Evolutionary conservation across 23 tunicate genomes (phyloP), one percentile per base, ranked within the genome.

Genomic region (Styela clava): DNA sequence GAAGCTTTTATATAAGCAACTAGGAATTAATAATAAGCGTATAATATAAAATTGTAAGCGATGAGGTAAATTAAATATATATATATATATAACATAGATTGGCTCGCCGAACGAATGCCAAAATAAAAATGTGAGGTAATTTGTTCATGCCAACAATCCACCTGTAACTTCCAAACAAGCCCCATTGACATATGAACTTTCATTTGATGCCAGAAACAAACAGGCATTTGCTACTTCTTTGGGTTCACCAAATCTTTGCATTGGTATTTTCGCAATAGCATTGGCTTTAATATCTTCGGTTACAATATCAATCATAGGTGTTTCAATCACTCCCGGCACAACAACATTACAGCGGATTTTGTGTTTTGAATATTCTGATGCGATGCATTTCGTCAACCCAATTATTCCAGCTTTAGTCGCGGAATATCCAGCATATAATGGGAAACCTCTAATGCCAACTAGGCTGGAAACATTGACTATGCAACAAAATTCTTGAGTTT

Each of bases 331-430:
- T 18, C 77, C 77, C 16, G 77, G 77, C 34, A 28, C 18, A 29
- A 71, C 77, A 3, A 34, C 77, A 33, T 71, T 71, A 16, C 77
- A 71, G 34, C 77, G 77, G 7, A 71, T 34, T 26, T 31, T 71
- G 36, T 18, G 77, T 3, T 28, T 71, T 52, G 83, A 85, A 77
- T 83, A 34, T 76, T 91, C 97, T 1, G 52, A 34, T 32, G 91
- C 97, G 61, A 83, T 74, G 16, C 85, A 33, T 83, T 86, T 86
- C 24, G 97, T 86, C 69, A 91, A 86, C 1, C 83, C 88, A 29
- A 86, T 83, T 24, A 91, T 91, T 27, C 91, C 91, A 2, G 91
- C 88, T 83, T 91, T 91, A 9, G 97, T 82, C 29, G 97, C 91
- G n/a, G 91, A 88, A 79, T 91, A 91, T 56, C 83, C 83, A 16